phyloP scores from a whole-genome alignment of 2,888 invertebrate genomes.

The Pollenia angustigena region DNA sequence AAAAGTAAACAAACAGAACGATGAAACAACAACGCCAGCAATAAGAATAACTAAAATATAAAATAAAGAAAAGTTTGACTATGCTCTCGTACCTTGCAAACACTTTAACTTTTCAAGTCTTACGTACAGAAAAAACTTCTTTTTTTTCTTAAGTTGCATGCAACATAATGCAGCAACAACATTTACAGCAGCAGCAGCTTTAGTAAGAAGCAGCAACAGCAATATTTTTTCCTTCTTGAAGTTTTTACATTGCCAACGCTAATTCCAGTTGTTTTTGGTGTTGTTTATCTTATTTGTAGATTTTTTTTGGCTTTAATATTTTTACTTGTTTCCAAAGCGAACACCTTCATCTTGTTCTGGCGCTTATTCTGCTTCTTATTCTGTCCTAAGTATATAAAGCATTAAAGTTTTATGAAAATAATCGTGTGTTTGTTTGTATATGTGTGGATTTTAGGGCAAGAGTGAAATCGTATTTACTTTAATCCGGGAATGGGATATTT shows the following conservation, averaged over 20 bases:
- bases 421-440: conserved; percentile 29
- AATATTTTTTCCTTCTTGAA: conserved; percentile 41
- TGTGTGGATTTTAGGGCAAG: conserved; percentile 21
- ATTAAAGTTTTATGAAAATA: conserved; percentile 69
- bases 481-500: conserved; percentile 2
- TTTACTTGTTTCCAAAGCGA: conserved; percentile 47
- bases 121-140: conserved; percentile 13
- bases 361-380: conserved; percentile 54
- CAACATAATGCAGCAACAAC: conserved; percentile 28
- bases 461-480: background rate
- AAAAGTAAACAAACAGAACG: conserved; percentile 26
- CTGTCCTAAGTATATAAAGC: conserved; percentile 47
- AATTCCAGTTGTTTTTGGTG: conserved; percentile 54
- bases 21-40: conserved; percentile 9
- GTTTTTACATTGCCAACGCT: conserved; percentile 63
- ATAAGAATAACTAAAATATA: conserved; percentile 34
- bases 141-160: conserved; percentile 8
- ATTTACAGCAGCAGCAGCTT: conserved; percentile 1
- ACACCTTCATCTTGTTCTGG: conserved; percentile 66
- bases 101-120: conserved; percentile 69
- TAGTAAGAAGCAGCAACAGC: conserved; percentile 11
- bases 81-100: conserved; percentile 61
- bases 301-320: conserved; percentile 13
- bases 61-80: conserved; percentile 42
- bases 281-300: conserved; percentile 41